Evolutionary conservation across 2,797 vertebrate genomes (phyloP).

Genomic region (Esox lucius): DNA sequence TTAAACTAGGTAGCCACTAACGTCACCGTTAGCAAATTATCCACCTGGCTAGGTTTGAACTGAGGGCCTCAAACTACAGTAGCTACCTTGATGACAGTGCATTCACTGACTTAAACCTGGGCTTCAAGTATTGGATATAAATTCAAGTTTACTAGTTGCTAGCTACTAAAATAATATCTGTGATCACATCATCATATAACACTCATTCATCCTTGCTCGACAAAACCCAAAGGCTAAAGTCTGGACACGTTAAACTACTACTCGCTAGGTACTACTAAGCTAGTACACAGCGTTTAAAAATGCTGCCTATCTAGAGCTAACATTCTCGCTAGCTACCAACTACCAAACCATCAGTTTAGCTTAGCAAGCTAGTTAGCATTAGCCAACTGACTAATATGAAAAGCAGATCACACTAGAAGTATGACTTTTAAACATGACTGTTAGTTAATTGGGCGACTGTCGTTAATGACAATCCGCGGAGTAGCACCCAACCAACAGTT

Average conservation of each 20-base stretch:
- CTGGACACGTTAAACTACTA: neutral
- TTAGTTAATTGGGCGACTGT: neutral
- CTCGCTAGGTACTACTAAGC: neutral
- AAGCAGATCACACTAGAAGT: neutral
- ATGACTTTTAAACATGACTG: neutral
- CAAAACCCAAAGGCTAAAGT: neutral
- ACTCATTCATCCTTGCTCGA: neutral
- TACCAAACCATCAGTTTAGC: constrained; percentile 12
- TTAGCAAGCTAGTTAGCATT: constrained; percentile 38
- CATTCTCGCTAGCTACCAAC: constrained; percentile 13
- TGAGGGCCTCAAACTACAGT: constrained; percentile 67
- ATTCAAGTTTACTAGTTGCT: neutral
- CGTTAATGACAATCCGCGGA: neutral
- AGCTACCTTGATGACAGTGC: constrained; percentile 78
- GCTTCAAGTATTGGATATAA: neutral
- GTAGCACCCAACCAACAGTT: neutral
- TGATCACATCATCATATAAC: neutral
- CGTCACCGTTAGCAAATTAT: neutral
- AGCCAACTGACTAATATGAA: neutral
- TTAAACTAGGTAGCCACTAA: neutral
- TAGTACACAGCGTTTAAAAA: neutral
- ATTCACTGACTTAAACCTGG: constrained; percentile 53
- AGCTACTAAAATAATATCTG: neutral
- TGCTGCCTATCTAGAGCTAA: constrained; percentile 30
- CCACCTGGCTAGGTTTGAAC: constrained; percentile 2